phyloP scores from a whole-genome alignment of 2,888 invertebrate species.

The Patella depressa region DNA sequence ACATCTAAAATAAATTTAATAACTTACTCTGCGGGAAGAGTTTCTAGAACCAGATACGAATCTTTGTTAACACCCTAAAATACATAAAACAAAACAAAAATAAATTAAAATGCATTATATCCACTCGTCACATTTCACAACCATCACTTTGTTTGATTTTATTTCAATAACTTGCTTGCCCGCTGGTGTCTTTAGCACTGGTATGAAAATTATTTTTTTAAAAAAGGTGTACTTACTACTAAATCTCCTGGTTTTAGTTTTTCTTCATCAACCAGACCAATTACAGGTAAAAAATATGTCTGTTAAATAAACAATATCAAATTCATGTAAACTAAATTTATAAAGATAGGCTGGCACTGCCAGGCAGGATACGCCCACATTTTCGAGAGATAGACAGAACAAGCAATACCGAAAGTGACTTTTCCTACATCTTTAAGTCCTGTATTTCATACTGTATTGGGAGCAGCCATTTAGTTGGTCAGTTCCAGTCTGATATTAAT shows the following conservation, averaged over 20 bases:
- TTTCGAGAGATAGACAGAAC: too few species aligned
- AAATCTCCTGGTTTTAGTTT: conserved; percentile 95
- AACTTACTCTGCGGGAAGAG: conserved; percentile 89
- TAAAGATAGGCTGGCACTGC: too few species aligned
- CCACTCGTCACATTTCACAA: background rate
- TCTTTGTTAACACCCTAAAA: conserved; percentile 79
- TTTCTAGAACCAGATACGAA: conserved; percentile 97
- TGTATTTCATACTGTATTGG: too few species aligned
- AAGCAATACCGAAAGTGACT: too few species aligned
- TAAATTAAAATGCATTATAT: background rate
- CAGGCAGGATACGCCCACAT: too few species aligned
- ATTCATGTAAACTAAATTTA: background rate
- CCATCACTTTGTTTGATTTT: too few species aligned
- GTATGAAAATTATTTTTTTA: background rate
- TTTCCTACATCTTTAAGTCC: too few species aligned
- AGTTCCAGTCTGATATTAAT: too few species aligned
- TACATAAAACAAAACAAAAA: conserved; percentile 17
- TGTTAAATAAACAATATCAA: conserved; percentile 73
- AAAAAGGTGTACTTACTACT: conserved; percentile 64
- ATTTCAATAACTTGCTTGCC: too few species aligned
- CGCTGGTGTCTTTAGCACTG: too few species aligned
- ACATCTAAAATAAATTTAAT: background rate
- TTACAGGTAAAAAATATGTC: conserved; percentile 98
- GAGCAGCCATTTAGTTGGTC: too few species aligned
- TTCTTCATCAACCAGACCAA: conserved; percentile 97